Base-by-base conservation (phyloP, 1,140 invertebrate genomes). In the Brachionus plicatilis region DNA sequence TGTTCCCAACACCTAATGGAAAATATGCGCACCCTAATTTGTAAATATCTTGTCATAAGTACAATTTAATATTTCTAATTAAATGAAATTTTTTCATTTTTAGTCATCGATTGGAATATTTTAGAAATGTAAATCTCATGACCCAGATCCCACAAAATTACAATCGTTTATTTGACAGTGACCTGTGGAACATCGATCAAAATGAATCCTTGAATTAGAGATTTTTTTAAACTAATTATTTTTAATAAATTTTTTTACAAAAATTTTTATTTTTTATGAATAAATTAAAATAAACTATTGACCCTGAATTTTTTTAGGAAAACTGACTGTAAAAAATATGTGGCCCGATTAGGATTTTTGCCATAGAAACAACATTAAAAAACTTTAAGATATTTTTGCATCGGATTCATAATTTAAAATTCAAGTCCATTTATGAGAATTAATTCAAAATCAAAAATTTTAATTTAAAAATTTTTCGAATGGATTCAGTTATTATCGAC, bases 21-120 rank as follows among this genome's bases (percentile, higher is more conserved):
- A 87, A 88, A 78, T 88, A 88, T 72, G 53, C 85, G 47, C 84
- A 88, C 41, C 91, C 91, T 41, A 91, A 92, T 86, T 92, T 92
- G 88, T 89, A 87, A 88, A 87, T 87, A n/a, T 83, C 12, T 82
- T 17, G 29, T 14, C 24, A 11, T 47, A 11, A n/a, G 24, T 24
- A 24, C 1, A 24, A 50, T 29, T 60, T 3, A 29, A 29, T 29
- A 29, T 53, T 27, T 0, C 24, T 12, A 12, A 29, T 0, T n/a
- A 17, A n/a, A 66, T 29, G 60, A 17, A 29, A 56, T 50, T 70
- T 84, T 65, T 85, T 37, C 79, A n/a, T 37, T 87, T 87, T 72
- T 85, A 88, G 88, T 75, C 88, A 88, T 65, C 86, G 86, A 68
- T 72, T 88, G 12, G 86, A 87, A 17, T 87, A 86, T 60, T 88